Base-by-base conservation (phyloP, 2,888 invertebrate species). In the Onthophagus sagittarius region DNA sequence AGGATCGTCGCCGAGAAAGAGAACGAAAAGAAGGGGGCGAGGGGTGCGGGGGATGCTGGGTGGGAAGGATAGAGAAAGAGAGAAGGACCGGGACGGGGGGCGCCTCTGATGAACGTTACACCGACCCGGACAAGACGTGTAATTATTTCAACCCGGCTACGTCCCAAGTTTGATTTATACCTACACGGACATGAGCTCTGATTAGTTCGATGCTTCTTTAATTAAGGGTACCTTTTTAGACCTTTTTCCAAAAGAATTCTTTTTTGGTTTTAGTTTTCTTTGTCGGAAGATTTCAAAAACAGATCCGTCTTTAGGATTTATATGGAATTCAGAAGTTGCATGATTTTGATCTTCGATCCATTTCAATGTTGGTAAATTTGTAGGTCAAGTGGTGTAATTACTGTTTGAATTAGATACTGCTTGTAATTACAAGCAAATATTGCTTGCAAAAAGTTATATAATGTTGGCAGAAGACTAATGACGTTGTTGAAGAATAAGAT, bases 151-250 rank as follows among this genome's bases (percentile, higher is more conserved):
- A 82, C 83, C 81, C 83, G 83, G 83, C 82, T 84, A 67, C 67
- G 82, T 82, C 83, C 82, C 81, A 84, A 84, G 84, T 86, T 85
- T 86, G 86, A 86, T 86, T 86, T 86, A 86, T 86, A 83, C 80
- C 82, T 81, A 84, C 84, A 85, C 83, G 82, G 84, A 84, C 85
- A 82, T 83, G 83, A 83, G 84, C 83, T 83, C 85, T 84, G 85
- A 85, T 86, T 86, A 85, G 85, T 84, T 85, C 84, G 84, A 85
- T 85, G 85, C 84, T 84, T 84, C 85, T 85, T 85, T 85, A 86
- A 86, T 86, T 86, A 86, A 85, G 84, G 84, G 76, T 81, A 79
- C 79, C 79, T 82, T 82, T 83, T 81, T 83, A 80, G 83, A 81
- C 80, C 81, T 82, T 79, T 80, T 81, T 64, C 64, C 23, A 23